Evolutionary conservation across 1,140 invertebrate genomes (phyloP).

Genomic region (Drosophila nasuta): DNA sequence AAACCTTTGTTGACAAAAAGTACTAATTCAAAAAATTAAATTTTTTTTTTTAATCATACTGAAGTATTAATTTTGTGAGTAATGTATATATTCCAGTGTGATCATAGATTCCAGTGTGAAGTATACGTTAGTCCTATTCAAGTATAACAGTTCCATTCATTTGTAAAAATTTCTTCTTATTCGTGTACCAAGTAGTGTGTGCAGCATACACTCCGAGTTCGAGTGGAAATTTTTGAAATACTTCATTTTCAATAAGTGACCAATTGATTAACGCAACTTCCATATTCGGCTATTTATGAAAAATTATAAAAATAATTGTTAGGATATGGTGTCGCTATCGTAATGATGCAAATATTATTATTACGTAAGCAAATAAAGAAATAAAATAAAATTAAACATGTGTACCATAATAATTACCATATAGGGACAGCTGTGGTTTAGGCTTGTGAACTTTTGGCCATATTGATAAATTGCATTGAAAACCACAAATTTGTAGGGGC

Average conservation of each 20-base stretch:
- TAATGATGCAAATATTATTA: no score
- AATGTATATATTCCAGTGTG: no score
- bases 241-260: neutral
- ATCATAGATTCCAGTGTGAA: no score
- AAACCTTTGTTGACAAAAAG: no score
- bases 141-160: neutral
- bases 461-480: neutral
- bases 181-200: neutral
- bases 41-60: no score
- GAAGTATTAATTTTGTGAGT: no score
- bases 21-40: no score
- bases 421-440: constrained; percentile 13
- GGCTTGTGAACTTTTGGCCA: neutral
- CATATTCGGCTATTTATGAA: neutral
- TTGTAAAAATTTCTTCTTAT: neutral
- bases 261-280: neutral
- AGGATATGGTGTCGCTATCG: no score
- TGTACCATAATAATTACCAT: neutral
- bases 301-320: neutral
- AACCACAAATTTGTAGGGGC: constrained; percentile 1
- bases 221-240: neutral
- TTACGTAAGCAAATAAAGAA: no score
- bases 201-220: neutral
- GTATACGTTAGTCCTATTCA: neutral
- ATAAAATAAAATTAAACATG: neutral